Evolutionary conservation across 2,113 vertebrate genomes (phyloP), one percentile per base, ranked within the genome.

Genomic region (Solea senegalensis): DNA sequence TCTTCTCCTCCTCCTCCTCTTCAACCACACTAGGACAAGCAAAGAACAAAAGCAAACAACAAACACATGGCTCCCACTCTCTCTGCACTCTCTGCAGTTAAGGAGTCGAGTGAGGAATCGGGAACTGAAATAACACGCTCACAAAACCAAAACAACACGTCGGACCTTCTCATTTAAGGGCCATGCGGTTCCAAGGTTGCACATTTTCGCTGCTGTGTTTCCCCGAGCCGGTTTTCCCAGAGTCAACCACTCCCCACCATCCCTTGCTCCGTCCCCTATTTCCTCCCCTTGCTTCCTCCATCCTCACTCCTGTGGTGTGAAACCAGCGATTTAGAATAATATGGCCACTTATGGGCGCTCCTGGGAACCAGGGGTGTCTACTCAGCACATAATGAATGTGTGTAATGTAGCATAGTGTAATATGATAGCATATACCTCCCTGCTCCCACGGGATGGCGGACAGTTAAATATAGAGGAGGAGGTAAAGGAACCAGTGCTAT

Each of bases 321-420:
- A 91, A 89, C 80, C 48, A 46, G 83, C 76, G 88, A 90, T 91
- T 90, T 91, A 87, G 91, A 91, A 91, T 91, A 90, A 91, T 91
- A 86, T 55, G 79, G 86, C 89, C 90, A 90, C 88, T 91, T 92
- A 90, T 75, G 83, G 84, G 84, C 63, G 86, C 89, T 91, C 87
- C 86, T 82, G 89, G 90, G 90, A 90, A 68, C 88, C 81, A 71
- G 83, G 81, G 86, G 90, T 89, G 90, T 88, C 90, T 90, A 80
- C 89, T 91, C 91, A 87, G 91, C 91, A 91, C 87, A 88, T 91
- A 92, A 92, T 92, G 89, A 92, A 92, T 91, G 91, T 89, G 90
- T 91, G 89, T 91, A 92, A 92, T 92, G 91, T 92, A 90, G 89
- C 89, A 74, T 90, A 85, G 86, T 87, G 89, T 91, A 90, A 91